phyloP scores from a whole-genome alignment of 2,797 vertebrate species.

The Corythornis leucogaster region DNA sequence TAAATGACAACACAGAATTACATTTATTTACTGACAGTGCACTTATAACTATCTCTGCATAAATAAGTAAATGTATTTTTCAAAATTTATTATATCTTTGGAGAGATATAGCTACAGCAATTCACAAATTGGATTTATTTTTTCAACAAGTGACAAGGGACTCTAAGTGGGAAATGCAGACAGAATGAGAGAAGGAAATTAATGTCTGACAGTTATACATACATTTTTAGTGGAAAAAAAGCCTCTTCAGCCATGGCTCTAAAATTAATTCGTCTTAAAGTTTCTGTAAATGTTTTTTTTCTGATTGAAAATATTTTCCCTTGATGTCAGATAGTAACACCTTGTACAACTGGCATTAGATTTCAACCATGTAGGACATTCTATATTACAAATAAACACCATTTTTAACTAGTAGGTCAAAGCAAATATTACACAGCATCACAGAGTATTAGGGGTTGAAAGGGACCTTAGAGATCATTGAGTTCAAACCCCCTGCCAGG shows the following conservation, averaged over 20 bases:
- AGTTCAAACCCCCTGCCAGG: too few relatives aligned
- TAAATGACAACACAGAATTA: neutral
- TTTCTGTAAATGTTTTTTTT: neutral
- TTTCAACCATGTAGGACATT: too few relatives aligned
- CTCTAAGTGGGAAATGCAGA: neutral
- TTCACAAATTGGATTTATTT: neutral
- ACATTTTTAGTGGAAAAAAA: neutral
- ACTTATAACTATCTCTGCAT: neutral
- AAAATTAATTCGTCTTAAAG: neutral
- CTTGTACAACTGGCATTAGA: too few relatives aligned
- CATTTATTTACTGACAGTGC: neutral
- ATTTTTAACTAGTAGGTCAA: too few relatives aligned
- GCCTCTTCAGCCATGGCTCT: neutral
- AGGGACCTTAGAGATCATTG: too few relatives aligned
- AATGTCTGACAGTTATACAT: neutral
- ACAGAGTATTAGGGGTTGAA: too few relatives aligned
- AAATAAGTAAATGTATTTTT: neutral
- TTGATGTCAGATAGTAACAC: too few relatives aligned
- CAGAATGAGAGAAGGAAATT: neutral
- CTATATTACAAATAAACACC: too few relatives aligned
- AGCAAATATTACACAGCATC: too few relatives aligned
- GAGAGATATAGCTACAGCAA: neutral
- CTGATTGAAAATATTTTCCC: neutral
- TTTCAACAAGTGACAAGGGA: neutral
- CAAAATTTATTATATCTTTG: neutral